Evolutionary conservation across 2,113 vertebrate species (phyloP).

Genomic region (Cervus canadensis): DNA sequence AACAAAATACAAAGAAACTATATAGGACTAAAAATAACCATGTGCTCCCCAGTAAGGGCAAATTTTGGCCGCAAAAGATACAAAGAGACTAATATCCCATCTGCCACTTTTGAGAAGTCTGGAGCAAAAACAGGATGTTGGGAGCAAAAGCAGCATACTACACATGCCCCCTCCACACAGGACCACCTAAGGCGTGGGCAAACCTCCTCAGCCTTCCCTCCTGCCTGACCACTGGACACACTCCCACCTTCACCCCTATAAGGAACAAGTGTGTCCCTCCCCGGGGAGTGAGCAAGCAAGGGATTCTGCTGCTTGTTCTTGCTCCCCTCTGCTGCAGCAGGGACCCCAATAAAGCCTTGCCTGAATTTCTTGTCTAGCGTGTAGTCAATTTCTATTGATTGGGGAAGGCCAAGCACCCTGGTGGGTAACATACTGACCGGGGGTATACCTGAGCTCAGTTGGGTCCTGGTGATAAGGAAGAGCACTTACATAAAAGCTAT

Average conservation of each 20-base stretch:
- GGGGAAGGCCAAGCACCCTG: neutral
- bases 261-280: neutral
- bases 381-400: neutral
- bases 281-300: neutral
- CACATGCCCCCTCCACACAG: neutral
- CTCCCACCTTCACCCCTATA: neutral
- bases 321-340: neutral
- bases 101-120: neutral
- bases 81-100: neutral
- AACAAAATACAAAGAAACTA: neutral
- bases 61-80: neutral
- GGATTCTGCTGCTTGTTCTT: neutral
- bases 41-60: neutral
- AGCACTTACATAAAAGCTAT: neutral
- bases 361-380: neutral
- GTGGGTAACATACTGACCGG: neutral
- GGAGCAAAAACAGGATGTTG: neutral
- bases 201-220: neutral
- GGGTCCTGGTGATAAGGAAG: neutral
- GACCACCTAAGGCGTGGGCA: rapidly evolving
- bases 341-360: neutral
- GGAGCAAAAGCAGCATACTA: neutral
- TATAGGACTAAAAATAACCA: neutral
- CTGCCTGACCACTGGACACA: neutral
- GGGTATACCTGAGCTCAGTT: neutral